Evolutionary conservation across 1,140 invertebrate genomes (phyloP).

Genomic region (Parasteatoda tepidariorum): DNA sequence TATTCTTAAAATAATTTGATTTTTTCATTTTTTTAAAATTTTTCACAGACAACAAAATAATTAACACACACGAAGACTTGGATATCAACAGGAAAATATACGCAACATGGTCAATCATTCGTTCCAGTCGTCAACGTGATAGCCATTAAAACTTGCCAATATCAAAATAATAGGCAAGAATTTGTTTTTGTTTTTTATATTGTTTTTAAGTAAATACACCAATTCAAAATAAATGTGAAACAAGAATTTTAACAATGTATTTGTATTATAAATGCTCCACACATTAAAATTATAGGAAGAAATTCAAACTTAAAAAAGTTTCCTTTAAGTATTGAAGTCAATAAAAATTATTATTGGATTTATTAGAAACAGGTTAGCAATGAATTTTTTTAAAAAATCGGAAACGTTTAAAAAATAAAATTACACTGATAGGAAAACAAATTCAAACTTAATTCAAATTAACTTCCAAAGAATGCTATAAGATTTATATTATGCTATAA

Average conservation of each 20-base stretch:
- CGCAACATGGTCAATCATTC: slow-evolving; percentile 46
- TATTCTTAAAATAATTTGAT: slow-evolving; percentile 26
- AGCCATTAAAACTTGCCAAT: slow-evolving; percentile 10
- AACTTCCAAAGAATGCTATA: too few species aligned
- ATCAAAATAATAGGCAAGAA: background rate
- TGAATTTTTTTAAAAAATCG: too few species aligned
- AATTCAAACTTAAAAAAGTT: background rate
- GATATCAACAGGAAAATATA: slow-evolving; percentile 54
- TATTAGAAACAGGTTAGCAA: too few species aligned
- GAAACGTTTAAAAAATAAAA: too few species aligned
- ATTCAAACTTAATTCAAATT: too few species aligned
- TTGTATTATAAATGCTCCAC: background rate
- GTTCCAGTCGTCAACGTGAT: slow-evolving; percentile 56
- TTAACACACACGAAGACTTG: slow-evolving; percentile 25
- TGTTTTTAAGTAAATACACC: background rate
- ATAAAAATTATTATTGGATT: too few species aligned
- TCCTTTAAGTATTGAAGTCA: background rate
- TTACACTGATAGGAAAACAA: too few species aligned
- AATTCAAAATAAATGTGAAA: background rate
- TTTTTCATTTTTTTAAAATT: slow-evolving; percentile 1
- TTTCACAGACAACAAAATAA: slow-evolving; percentile 37
- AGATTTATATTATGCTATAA: too few species aligned
- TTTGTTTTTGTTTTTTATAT: background rate
- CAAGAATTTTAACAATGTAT: background rate
- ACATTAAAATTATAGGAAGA: background rate